These are phyloP conservation scores for Eupithecia tripunctaria DNA, from an alignment of 2,888 invertebrate genomes.

Conservation along the genomic window DNA sequence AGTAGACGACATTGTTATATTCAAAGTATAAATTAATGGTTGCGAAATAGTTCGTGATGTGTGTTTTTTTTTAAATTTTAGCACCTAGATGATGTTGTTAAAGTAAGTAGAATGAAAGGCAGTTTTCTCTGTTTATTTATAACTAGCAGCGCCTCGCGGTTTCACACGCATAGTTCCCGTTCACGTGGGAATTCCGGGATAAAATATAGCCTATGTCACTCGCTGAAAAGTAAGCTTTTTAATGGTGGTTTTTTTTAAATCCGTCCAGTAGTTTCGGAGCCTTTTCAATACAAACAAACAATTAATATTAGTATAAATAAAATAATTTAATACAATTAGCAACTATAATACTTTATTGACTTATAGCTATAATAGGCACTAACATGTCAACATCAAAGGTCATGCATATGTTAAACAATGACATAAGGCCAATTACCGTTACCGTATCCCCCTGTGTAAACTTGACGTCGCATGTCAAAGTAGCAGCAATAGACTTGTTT, in stretches of 20 bases:
- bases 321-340: too few relatives aligned
- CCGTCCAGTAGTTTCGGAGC: too few relatives aligned
- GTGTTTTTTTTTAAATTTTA: not conserved
- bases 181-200: too few relatives aligned
- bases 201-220: too few relatives aligned
- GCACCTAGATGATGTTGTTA: not conserved
- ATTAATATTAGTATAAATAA: too few relatives aligned
- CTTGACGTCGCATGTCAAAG: conserved; percentile 21
- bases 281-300: too few relatives aligned
- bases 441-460: conserved; percentile 22
- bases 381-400: conserved; percentile 15
- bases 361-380: not conserved
- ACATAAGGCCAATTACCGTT: conserved; percentile 41
- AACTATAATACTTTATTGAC: not conserved
- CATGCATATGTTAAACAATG: conserved; percentile 47
- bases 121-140: not conserved
- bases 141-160: too few relatives aligned
- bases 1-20: too few relatives aligned
- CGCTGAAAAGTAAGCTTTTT: too few relatives aligned
- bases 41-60: not conserved
- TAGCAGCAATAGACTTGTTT: conserved; percentile 16
- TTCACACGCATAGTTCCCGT: too few relatives aligned
- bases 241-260: too few relatives aligned
- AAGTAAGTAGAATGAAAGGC: not conserved
- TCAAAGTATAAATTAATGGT: not conserved